Evolutionary conservation across 2,113 vertebrate species (phyloP).

Genomic region (Crotalus helleri): DNA sequence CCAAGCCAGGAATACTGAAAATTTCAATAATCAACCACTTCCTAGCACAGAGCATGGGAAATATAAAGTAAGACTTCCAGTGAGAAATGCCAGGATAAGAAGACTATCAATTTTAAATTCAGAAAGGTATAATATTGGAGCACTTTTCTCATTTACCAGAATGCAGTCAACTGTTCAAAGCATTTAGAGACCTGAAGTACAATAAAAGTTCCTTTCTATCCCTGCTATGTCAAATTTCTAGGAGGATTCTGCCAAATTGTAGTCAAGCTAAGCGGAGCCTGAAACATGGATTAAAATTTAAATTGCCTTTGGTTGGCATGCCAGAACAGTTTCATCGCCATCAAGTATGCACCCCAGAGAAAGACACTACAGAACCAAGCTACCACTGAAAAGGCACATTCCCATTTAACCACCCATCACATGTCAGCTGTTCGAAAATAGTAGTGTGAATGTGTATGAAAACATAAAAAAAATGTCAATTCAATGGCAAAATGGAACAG

Average conservation of each 20-base stretch:
- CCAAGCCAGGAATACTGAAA: neutral
- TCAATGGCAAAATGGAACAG: neutral
- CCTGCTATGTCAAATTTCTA: neutral
- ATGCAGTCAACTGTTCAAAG: neutral
- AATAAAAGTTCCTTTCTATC: neutral
- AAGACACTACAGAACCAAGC: neutral
- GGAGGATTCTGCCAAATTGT: neutral
- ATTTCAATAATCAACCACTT: neutral
- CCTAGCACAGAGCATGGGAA: neutral
- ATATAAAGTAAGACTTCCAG: neutral
- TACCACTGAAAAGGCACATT: neutral
- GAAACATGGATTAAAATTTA: neutral
- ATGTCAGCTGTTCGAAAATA: neutral
- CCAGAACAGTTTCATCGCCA: neutral
- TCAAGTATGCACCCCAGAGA: neutral
- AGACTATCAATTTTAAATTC: neutral
- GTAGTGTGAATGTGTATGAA: neutral
- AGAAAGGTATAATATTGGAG: neutral
- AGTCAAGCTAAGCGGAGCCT: neutral
- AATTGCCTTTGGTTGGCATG: neutral
- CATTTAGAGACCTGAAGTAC: neutral
- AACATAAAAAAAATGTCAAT: neutral
- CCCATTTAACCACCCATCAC: neutral
- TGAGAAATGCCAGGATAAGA: neutral
- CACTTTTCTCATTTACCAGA: neutral